Base-by-base conservation (phyloP, 2,113 vertebrate species). In the rat (Rattus norvegicus) region DNA sequence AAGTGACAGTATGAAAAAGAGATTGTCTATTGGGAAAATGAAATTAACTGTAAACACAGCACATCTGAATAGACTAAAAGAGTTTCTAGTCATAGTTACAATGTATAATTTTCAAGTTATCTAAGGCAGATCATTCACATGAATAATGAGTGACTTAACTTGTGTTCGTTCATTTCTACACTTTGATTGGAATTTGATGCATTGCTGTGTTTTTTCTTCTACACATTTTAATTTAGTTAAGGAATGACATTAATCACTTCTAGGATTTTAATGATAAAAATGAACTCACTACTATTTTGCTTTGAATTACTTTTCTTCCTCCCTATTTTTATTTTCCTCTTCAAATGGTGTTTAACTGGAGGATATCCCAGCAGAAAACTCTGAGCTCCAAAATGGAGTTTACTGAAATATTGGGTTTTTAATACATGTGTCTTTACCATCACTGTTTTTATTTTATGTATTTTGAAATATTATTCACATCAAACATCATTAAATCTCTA, bases 151-250 rank as follows among this genome's bases (percentile, higher is more conserved):
- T 0, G 5, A 90, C 20, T 43, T 88, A 79, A 88, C 96, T 93
- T 95, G 56, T 87, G 36, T 88, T 88, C 47, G 76, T 95, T 94
- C 17, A 85, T 75, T 94, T 96, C 65, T 84, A 84, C 14, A 1
- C 4, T 96, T 96, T 93, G 61, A 95, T 88, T 93, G 63, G 84
- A 97, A 85, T 95, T 77, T 93, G 80, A 92, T 89, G 36, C 59
- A 88, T 73, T 90, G 63, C 30, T 89, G 30, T 93, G 72, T 83
- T 95, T 77, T 88, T 88, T 87, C 49, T 95, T 81, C 17, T 0
- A 22, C 52, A 93, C n/a, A 94, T 75, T 36, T n/a, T 93, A 80
- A 92, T 96, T 96, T 90, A 59, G 22, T 88, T 90, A 93, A 80
- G 17, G 7, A 88, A 90, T 54, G 61, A 54, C 72, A 76, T 83